Conservation (phyloP, 2,797 vertebrate species). For the Scarus forsteni region DNA sequence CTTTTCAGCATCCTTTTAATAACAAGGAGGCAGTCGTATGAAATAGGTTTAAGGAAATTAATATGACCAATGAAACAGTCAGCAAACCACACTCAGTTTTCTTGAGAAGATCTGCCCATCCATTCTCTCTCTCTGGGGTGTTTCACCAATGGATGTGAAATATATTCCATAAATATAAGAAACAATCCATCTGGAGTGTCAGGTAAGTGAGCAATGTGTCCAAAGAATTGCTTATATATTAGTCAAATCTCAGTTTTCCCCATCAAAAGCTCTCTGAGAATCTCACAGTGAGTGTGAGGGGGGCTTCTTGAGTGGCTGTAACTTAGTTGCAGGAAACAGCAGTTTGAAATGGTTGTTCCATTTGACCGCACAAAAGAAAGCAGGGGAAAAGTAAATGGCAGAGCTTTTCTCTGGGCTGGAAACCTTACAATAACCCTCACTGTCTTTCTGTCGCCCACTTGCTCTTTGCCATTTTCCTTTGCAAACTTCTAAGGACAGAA, state of each 20-base stretch:
- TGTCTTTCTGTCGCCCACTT: conserved; percentile 36
- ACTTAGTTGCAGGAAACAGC: conserved; percentile 22
- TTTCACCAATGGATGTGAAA: too few relatives aligned
- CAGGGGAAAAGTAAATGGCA: conserved; percentile 48
- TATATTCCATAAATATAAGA: too few relatives aligned
- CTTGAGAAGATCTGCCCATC: too few relatives aligned
- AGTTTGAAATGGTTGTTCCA: conserved; percentile 7
- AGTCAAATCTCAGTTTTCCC: not conserved
- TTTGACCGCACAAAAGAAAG: conserved; percentile 40
- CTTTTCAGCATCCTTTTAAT: too few relatives aligned
- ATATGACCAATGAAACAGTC: too few relatives aligned
- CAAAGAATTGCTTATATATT: not conserved
- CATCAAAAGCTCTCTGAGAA: not conserved
- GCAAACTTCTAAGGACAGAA: conserved; percentile 30
- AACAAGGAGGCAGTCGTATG: too few relatives aligned
- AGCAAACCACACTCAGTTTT: too few relatives aligned
- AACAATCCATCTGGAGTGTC: too few relatives aligned
- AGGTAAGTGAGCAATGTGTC: too few relatives aligned
- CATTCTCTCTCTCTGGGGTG: too few relatives aligned
- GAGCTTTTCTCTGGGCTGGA: conserved; percentile 50
- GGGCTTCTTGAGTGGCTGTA: conserved; percentile 4
- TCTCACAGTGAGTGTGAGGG: not conserved
- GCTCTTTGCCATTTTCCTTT: conserved; percentile 59
- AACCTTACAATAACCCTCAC: conserved; percentile 46
- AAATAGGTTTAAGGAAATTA: too few relatives aligned